Evolutionary conservation across 2,797 vertebrate genomes (phyloP), one percentile per base, ranked within the genome.

Genomic region (Odontamblyopus lacepedii): DNA sequence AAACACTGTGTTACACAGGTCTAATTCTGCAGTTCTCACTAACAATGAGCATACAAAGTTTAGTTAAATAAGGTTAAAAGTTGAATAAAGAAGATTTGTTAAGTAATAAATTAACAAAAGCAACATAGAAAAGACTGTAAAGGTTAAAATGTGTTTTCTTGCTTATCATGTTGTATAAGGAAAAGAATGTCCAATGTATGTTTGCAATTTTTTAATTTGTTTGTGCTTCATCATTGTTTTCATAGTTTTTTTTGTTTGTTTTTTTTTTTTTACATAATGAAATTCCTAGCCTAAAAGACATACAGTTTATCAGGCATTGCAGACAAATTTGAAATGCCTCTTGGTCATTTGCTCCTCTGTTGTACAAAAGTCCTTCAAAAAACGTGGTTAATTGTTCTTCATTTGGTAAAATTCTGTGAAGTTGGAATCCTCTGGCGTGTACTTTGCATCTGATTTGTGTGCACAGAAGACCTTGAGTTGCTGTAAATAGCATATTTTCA

Each of bases 311-410:
- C 38, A 56, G 51, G 32, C n/a, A 16, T 1, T 48, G 7, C 30
- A 59, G 57, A 27, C 61, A 19, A 1, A 68, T n/a, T 48, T 26
- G 1, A 70, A 6, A 71, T n/a, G 23, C 23, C 51, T 68, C 26
- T 29, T 26, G 64, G 71, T 64, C 26, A 53, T 59, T 16, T 71
- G 32, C 44, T 67, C 18, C 5, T 51, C 13, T 48, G 63, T 70
- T 78, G 51, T 73, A 30, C 57, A 6, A 71, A 27, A 74, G 4
- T 27, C 6, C 16, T 72, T 78, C 29, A 61, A 29, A 56, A 41
- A 51, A 53, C 55, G 78, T 48, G 44, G 13, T 48, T 48, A 48
- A 48, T 27, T 72, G 74, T 18, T 8, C 41, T 72, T 56, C 57
- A 63, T 67, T 30, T 44, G 66, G 69, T 30, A 19, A 70, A 63